phyloP scores from a whole-genome alignment of 2,888 invertebrate genomes.

The Saturnia japonica region DNA sequence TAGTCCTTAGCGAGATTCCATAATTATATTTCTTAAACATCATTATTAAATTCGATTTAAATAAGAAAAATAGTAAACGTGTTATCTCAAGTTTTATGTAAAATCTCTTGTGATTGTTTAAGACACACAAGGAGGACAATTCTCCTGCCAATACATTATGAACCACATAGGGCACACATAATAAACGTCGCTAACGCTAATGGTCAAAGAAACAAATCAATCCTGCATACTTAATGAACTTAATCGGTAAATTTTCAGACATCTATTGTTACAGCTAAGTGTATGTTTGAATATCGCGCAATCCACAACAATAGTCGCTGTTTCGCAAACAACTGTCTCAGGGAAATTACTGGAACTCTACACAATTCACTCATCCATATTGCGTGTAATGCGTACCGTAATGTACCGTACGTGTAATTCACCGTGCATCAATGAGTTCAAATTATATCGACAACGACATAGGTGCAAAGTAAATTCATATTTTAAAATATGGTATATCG shows the following conservation, averaged over 20 bases:
- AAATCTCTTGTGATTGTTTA: background rate
- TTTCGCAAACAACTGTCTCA: slow-evolving; percentile 69
- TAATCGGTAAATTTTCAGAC: slow-evolving; percentile 21
- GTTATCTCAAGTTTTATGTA: background rate
- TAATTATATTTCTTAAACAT: background rate
- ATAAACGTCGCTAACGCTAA: background rate
- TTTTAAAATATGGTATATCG: background rate
- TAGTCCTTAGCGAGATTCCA: too few relatives aligned
- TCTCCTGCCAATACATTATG: background rate
- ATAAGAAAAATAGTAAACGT: background rate
- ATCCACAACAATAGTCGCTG: slow-evolving; percentile 57
- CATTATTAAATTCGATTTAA: background rate
- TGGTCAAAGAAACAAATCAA: slow-evolving; percentile 1
- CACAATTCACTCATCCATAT: background rate
- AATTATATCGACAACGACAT: background rate
- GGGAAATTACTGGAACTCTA: slow-evolving; percentile 40
- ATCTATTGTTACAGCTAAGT: slow-evolving; percentile 37
- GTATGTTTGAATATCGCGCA: slow-evolving; percentile 50
- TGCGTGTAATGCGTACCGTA: background rate
- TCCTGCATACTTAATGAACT: background rate
- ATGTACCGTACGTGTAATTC: too few relatives aligned
- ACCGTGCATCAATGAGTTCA: background rate
- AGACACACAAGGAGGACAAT: background rate
- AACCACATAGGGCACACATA: background rate
- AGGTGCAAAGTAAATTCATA: background rate